Conservation (phyloP, 1,140 invertebrate genomes). For the Planococcus citri region DNA sequence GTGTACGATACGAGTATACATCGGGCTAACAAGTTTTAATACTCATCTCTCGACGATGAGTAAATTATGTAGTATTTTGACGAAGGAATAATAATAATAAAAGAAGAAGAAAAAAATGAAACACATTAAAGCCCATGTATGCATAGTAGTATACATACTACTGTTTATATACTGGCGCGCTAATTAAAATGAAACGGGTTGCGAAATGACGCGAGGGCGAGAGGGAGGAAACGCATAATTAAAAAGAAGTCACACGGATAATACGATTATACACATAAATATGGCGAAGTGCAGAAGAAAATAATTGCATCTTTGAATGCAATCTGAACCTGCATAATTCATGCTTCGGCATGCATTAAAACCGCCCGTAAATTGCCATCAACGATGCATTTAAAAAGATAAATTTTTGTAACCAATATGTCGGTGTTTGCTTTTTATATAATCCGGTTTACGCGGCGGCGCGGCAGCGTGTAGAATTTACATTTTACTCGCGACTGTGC, state of each 20-base stretch:
- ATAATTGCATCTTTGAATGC: slow-evolving; percentile 1
- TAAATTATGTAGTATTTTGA: too few relatives aligned
- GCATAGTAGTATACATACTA: too few relatives aligned
- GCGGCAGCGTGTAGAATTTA: too few relatives aligned
- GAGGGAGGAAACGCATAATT: slow-evolving; percentile 8
- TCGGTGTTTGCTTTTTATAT: slow-evolving; percentile 6
- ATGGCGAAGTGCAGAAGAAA: background rate
- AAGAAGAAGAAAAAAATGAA: too few relatives aligned
- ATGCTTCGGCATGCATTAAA: background rate
- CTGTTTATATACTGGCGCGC: too few relatives aligned
- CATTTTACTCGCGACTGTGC: background rate
- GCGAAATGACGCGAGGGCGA: too few relatives aligned
- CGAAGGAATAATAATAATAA: too few relatives aligned
- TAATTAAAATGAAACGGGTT: too few relatives aligned
- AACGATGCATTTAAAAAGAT: background rate
- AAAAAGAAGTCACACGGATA: background rate
- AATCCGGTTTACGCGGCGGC: background rate
- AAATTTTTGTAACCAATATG: slow-evolving; percentile 4
- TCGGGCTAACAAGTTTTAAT: too few relatives aligned
- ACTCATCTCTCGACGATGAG: too few relatives aligned
- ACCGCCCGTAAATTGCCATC: background rate
- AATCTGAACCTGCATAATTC: slow-evolving; percentile 6
- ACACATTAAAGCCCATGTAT: too few relatives aligned
- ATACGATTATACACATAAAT: background rate
- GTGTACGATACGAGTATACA: too few relatives aligned